Evolutionary conservation across 2,888 invertebrate species (phyloP).

Genomic region (Hemaris fuciformis): DNA sequence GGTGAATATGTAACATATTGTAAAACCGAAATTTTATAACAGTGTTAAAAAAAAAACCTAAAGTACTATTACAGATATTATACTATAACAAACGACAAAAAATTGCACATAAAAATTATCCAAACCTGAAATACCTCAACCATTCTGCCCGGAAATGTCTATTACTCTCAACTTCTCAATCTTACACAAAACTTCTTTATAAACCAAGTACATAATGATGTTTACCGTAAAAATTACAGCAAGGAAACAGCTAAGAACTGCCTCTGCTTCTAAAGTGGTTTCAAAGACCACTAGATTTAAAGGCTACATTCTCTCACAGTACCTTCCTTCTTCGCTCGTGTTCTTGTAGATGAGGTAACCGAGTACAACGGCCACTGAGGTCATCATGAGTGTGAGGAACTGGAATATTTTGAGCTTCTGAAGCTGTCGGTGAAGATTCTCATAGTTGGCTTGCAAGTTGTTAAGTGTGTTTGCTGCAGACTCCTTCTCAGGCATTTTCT

Average conservation of each 20-base stretch:
- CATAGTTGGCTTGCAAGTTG: slow-evolving; percentile 60
- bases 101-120: background rate
- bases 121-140: background rate
- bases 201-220: slow-evolving; percentile 36
- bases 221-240: slow-evolving; percentile 41
- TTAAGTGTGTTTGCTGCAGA: slow-evolving; percentile 86
- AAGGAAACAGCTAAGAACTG: slow-evolving; percentile 35
- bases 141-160: background rate
- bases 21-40: no score
- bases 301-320: slow-evolving; percentile 68
- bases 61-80: no score
- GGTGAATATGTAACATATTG: no score
- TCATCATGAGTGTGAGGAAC: slow-evolving; percentile 55
- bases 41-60: no score
- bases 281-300: slow-evolving; percentile 53
- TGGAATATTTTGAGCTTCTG: slow-evolving; percentile 59
- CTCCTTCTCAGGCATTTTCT: slow-evolving; percentile 84
- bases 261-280: slow-evolving; percentile 48
- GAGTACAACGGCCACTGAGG: slow-evolving; percentile 49
- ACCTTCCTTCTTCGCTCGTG: slow-evolving; percentile 45
- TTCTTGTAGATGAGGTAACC: slow-evolving; percentile 60
- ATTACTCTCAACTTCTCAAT: slow-evolving; percentile 24
- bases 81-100: background rate
- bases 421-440: slow-evolving; percentile 51
- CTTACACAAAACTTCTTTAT: slow-evolving; percentile 41